Percentiles rank a stretch among this genome's conserved stretches.
These are phyloP conservation scores for Puntigrus tetrazona DNA, from an alignment of 2,113 vertebrate species.

Conservation along the genomic window DNA sequence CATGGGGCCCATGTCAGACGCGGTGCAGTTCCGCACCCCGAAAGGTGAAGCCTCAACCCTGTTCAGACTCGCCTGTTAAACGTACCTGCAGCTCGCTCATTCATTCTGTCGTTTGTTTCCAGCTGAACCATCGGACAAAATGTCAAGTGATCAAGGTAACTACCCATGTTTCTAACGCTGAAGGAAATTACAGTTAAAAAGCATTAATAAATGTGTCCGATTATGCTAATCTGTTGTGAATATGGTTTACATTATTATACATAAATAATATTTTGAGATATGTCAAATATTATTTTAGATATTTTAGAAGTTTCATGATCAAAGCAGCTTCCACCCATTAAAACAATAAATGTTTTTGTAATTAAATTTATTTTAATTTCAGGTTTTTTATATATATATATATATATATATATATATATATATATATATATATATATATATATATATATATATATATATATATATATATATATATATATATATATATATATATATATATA, in stretches of 20 bases:
- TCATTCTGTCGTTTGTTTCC: slow-evolving; percentile 59
- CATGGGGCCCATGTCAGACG: slow-evolving; percentile 98
- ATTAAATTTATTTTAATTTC: too few relatives aligned
- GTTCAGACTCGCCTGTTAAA: neutral
- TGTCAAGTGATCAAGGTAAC: slow-evolving; percentile 99
- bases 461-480: too few relatives aligned
- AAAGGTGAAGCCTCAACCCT: slow-evolving; percentile 79
- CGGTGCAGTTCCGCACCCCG: slow-evolving; percentile 93
- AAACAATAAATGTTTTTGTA: too few relatives aligned
- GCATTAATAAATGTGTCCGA: neutral
- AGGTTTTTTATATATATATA: too few relatives aligned
- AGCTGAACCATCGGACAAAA: slow-evolving; percentile 99
- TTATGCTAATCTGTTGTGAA: too few relatives aligned
- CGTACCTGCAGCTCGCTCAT: neutral
- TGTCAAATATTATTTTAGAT: neutral
- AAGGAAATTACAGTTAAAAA: neutral
- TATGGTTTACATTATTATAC: neutral
- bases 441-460: too few relatives aligned
- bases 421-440: too few relatives aligned
- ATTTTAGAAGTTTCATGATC: too few relatives aligned
- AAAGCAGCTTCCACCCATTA: too few relatives aligned
- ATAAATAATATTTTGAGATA: neutral
- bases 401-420: too few relatives aligned
- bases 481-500: too few relatives aligned
- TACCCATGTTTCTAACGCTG: slow-evolving; percentile 58